Evolutionary conservation across 30 jellyfish, hydroid and myxozoan genomes (phyloP).

Genomic region (Thelohanellus kitauei): DNA sequence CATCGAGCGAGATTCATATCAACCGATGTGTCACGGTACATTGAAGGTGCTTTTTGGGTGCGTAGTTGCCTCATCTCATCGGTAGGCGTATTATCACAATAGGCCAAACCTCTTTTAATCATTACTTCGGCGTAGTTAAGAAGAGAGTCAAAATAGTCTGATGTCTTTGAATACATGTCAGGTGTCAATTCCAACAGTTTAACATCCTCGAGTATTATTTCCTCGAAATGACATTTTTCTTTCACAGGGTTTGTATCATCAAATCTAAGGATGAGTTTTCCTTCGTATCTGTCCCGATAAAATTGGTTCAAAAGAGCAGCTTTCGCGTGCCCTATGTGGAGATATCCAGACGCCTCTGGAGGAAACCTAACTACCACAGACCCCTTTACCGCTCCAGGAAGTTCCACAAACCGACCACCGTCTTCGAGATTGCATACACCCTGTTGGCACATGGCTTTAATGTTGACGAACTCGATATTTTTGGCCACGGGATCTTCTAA

Average conservation of each 20-base stretch:
- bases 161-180: slow-evolving; percentile 38
- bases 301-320: slow-evolving; percentile 79
- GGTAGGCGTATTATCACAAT: slow-evolving; percentile 56
- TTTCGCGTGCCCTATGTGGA: slow-evolving; percentile 88
- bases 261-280: slow-evolving; percentile 59
- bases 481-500: too few relatives aligned
- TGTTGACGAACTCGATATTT: too few relatives aligned
- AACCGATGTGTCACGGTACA: slow-evolving; percentile 28
- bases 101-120: slow-evolving; percentile 36
- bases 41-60: slow-evolving; percentile 30
- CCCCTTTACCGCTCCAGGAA: slow-evolving; percentile 57
- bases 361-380: slow-evolving; percentile 70
- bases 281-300: slow-evolving; percentile 41
- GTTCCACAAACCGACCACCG: too few relatives aligned
- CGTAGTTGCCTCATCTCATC: slow-evolving; percentile 45
- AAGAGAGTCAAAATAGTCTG: slow-evolving; percentile 40
- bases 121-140: slow-evolving; percentile 31
- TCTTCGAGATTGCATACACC: too few relatives aligned
- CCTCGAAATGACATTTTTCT: slow-evolving; percentile 58
- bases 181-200: slow-evolving; percentile 60
- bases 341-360: slow-evolving; percentile 88
- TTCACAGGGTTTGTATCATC: slow-evolving; percentile 93
- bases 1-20: slow-evolving; percentile 30
- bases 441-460: too few relatives aligned
- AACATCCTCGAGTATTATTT: slow-evolving; percentile 60